A percentile compares a stretch with the other conserved stretches of the same genome.
phyloP scores from a whole-genome alignment of 2,113 vertebrate genomes.

The Gymnobelideus leadbeateri region DNA sequence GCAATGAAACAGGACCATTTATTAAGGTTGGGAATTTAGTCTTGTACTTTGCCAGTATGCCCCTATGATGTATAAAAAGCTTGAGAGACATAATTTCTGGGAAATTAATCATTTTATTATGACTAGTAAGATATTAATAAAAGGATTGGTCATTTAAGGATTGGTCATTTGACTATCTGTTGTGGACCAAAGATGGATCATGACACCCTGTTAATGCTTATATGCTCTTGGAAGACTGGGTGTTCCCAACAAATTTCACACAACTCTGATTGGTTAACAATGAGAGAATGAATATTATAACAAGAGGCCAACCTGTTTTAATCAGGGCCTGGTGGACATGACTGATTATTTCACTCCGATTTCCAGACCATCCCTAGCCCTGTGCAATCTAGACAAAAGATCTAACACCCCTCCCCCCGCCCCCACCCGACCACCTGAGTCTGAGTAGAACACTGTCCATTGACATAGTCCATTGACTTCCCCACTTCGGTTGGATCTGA shows the following conservation, averaged over 20 bases:
- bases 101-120: neutral
- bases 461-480: too few relatives aligned
- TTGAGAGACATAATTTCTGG: neutral
- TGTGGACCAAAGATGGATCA: neutral
- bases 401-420: too few relatives aligned
- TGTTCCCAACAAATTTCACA: neutral
- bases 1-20: neutral
- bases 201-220: neutral
- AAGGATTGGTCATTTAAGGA: neutral
- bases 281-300: neutral
- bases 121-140: neutral
- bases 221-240: neutral
- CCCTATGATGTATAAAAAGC: neutral
- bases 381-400: neutral
- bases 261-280: neutral
- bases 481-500: too few relatives aligned
- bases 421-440: too few relatives aligned
- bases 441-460: too few relatives aligned
- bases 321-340: neutral
- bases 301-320: neutral
- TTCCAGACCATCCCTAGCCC: neutral
- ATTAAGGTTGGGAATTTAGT: neutral
- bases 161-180: neutral
- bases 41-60: neutral
- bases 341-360: neutral